These are phyloP conservation scores for Dryadula phaetusa DNA, from an alignment of 2,888 invertebrate genomes.

Conservation along the genomic window DNA sequence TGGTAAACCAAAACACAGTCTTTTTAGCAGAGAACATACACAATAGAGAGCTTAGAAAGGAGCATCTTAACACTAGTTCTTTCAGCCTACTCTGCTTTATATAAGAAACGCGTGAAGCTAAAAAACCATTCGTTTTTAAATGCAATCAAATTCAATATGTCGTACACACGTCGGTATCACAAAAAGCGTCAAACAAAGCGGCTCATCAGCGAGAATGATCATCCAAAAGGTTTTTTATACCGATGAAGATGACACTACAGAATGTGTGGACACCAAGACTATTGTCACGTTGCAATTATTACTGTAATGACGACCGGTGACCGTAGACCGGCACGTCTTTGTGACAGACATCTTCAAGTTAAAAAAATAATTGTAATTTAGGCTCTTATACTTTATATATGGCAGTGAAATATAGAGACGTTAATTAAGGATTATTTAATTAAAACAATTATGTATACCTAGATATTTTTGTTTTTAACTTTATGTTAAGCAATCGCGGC, in stretches of 20 bases:
- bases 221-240: conserved; percentile 41
- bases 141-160: conserved; percentile 15
- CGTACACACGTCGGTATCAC: conserved; percentile 27
- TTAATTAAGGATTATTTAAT: background rate
- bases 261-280: conserved; percentile 35
- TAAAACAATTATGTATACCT: background rate
- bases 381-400: background rate
- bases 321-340: conserved; percentile 5
- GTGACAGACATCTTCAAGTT: background rate
- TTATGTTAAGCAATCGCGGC: too few relatives aligned
- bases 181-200: conserved; percentile 45
- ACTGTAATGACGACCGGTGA: conserved; percentile 37
- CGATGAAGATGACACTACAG: conserved; percentile 48
- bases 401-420: background rate
- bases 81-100: too few relatives aligned
- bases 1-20: too few relatives aligned
- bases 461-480: background rate
- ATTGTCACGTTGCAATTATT: conserved; percentile 46
- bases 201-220: conserved; percentile 47
- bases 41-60: too few relatives aligned
- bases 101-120: background rate
- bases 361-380: background rate
- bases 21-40: too few relatives aligned
- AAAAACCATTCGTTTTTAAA: background rate
- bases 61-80: too few relatives aligned